Percentiles rank a stretch among this genome's conserved stretches.
These are phyloP conservation scores for Lissonota sp. DNA, from an alignment of 2,888 invertebrate species.

Conservation along the genomic window DNA sequence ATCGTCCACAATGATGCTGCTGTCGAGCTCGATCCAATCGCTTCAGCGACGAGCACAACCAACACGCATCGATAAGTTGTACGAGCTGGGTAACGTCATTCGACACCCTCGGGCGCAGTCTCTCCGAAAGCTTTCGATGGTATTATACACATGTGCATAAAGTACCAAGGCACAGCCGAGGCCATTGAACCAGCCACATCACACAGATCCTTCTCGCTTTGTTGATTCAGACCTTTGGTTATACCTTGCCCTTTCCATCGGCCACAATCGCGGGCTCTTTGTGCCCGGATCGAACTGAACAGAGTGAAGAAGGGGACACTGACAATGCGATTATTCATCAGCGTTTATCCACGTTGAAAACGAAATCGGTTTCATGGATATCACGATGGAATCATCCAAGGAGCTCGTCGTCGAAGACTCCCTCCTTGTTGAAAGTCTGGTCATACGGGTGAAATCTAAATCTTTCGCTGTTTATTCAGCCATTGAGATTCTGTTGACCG, in stretches of 20 bases:
- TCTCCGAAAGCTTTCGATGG: not conserved
- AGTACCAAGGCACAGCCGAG: not conserved
- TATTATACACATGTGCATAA: not conserved
- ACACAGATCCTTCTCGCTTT: slow-evolving; percentile 16
- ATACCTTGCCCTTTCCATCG: not conserved
- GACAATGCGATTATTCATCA: slow-evolving; percentile 2
- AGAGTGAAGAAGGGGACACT: not conserved
- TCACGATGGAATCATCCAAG: no score
- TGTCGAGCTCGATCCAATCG: slow-evolving; percentile 5
- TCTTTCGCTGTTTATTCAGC: slow-evolving; percentile 19
- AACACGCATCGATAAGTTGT: no score
- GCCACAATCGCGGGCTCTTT: not conserved
- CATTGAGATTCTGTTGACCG: not conserved
- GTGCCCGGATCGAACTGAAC: not conserved
- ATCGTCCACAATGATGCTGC: slow-evolving; percentile 55
- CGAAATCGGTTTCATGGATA: not conserved
- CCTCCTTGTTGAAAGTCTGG: no score
- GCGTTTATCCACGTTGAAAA: not conserved
- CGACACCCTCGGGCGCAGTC: slow-evolving; percentile 7
- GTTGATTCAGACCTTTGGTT: slow-evolving; percentile 26
- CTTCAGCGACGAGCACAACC: no score
- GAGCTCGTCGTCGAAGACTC: no score
- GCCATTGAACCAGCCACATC: slow-evolving; percentile 26
- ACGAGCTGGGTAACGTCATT: not conserved
- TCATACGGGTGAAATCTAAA: no score